Percentiles rank a stretch among this genome's conserved stretches.
Conservation (phyloP, 2,888 invertebrate species). For the Agrotis exclamationis region DNA sequence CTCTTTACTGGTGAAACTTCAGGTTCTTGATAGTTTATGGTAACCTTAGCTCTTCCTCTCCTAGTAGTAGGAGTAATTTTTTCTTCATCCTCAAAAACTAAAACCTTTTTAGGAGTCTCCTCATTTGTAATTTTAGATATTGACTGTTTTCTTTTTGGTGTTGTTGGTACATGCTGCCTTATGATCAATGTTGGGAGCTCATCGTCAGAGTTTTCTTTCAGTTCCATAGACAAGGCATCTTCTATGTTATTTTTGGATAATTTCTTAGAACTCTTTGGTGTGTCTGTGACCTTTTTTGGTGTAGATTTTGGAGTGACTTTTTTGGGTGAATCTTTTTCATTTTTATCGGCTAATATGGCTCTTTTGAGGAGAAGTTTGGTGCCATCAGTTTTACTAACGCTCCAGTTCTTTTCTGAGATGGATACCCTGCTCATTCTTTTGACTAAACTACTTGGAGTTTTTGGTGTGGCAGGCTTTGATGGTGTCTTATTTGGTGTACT, state of each 20-base stretch:
- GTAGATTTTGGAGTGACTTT: conserved; percentile 73
- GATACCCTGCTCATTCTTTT: conserved; percentile 84
- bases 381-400: conserved; percentile 85
- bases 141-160: conserved; percentile 82
- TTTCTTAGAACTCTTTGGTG: conserved; percentile 77
- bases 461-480: conserved; percentile 72
- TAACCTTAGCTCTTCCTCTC: conserved; percentile 76
- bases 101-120: conserved; percentile 82
- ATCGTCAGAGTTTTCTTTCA: conserved; percentile 85
- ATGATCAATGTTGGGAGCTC: conserved; percentile 86
- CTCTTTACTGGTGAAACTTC: conserved; percentile 78
- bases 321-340: conserved; percentile 82
- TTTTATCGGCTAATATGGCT: conserved; percentile 86
- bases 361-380: conserved; percentile 87
- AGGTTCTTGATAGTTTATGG: conserved; percentile 77
- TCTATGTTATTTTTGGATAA: conserved; percentile 76
- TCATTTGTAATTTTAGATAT: conserved; percentile 71
- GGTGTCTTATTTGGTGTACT: conserved; percentile 80
- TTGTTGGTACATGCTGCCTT: conserved; percentile 77
- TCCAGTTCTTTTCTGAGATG: conserved; percentile 86
- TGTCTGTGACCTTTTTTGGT: conserved; percentile 66
- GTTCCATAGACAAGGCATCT: conserved; percentile 82
- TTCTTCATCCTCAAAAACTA: conserved; percentile 80
- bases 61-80: conserved; percentile 73
- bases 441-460: conserved; percentile 84